These are phyloP conservation scores for Poecile atricapillus DNA, from an alignment of 2,113 vertebrate species.

Conservation along the genomic window DNA sequence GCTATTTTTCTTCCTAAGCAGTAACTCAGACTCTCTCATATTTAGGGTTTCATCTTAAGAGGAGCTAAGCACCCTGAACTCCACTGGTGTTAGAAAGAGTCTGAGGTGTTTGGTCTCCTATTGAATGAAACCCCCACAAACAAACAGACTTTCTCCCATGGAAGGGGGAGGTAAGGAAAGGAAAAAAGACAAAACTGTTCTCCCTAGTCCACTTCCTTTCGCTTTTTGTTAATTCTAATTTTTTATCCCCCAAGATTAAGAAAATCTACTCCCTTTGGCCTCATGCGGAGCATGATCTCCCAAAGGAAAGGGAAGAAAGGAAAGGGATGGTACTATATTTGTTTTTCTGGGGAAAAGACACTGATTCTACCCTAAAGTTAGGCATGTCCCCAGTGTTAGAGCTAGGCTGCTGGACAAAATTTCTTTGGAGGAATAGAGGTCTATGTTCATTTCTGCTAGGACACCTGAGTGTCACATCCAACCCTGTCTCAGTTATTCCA, in stretches of 20 bases:
- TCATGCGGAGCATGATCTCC: not conserved
- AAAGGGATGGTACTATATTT: not conserved
- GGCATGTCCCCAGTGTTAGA: not conserved
- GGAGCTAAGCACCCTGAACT: not conserved
- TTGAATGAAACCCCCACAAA: not conserved
- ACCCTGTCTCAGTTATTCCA: not conserved
- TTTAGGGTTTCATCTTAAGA: not conserved
- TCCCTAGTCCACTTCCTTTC: not conserved
- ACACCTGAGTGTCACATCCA: not conserved
- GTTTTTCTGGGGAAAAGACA: not conserved
- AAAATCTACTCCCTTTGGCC: not conserved
- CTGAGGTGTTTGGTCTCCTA: not conserved
- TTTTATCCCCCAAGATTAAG: not conserved
- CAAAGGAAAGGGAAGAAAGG: not conserved
- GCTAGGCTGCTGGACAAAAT: not conserved
- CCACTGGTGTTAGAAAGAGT: not conserved
- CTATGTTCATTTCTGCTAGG: not conserved
- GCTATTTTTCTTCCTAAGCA: slow-evolving; percentile 10
- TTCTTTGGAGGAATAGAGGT: not conserved
- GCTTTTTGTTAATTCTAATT: not conserved
- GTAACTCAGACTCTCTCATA: not conserved
- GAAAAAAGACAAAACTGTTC: not conserved
- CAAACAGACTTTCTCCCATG: not conserved
- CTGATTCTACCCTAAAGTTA: not conserved
- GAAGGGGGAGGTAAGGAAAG: not conserved